These are phyloP conservation scores for Falco berigora DNA, from an alignment of 2,797 vertebrate genomes.

Conservation along the genomic window DNA sequence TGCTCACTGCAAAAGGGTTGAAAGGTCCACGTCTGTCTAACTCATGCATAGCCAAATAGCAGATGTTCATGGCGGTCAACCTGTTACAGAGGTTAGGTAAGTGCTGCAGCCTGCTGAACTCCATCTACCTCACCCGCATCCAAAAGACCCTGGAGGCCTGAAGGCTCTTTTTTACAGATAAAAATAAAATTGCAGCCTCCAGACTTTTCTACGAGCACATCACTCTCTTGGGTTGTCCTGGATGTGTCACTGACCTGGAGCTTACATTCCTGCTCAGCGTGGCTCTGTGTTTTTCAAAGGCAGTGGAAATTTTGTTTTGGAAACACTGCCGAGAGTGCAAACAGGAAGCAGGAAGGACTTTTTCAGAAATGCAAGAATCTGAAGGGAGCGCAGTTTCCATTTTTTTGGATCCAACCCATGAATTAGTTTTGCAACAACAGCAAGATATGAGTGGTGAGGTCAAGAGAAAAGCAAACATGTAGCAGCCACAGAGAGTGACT, in stretches of 20 bases:
- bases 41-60: rapidly evolving
- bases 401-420: not conserved
- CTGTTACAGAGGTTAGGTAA: rapidly evolving
- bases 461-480: slow-evolving; percentile 39
- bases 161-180: not conserved
- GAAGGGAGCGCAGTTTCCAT: not conserved
- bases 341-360: slow-evolving; percentile 52
- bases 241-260: not conserved
- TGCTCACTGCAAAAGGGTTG: rapidly evolving
- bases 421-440: slow-evolving; percentile 13
- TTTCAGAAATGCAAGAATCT: not conserved
- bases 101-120: not conserved
- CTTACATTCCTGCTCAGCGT: slow-evolving; percentile 2
- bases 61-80: not conserved
- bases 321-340: slow-evolving; percentile 20
- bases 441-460: slow-evolving; percentile 24
- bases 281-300: not conserved
- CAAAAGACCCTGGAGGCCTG: not conserved
- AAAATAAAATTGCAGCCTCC: not conserved
- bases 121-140: not conserved
- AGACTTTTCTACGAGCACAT: not conserved
- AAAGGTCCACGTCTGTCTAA: not conserved
- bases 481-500: slow-evolving; percentile 12
- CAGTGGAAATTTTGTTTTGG: slow-evolving; percentile 50
- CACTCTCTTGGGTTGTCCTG: not conserved